Conservation (phyloP, 1,140 invertebrate species). For the Grapholita molesta region DNA sequence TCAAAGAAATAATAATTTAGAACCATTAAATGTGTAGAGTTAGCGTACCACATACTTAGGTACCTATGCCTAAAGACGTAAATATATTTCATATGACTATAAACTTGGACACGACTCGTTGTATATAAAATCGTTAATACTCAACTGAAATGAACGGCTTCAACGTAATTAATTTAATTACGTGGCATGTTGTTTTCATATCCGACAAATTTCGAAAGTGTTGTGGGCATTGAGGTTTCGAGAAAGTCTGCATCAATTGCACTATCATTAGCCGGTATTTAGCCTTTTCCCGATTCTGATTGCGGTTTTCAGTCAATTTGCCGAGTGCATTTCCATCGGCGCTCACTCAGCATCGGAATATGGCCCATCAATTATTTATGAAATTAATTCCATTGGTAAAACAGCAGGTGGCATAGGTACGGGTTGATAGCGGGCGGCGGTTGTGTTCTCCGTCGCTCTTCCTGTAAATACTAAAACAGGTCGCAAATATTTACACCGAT, state of each 20-base stretch:
- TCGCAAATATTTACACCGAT: background rate
- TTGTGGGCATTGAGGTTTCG: conserved; percentile 4
- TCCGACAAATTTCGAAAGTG: conserved; percentile 14
- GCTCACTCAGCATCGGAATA: conserved; percentile 61
- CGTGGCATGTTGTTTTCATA: background rate
- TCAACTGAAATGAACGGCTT: background rate
- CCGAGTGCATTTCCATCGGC: conserved; percentile 70
- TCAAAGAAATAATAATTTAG: too few relatives aligned
- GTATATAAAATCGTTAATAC: background rate
- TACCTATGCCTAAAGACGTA: background rate
- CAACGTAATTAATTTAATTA: conserved; percentile 9
- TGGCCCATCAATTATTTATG: conserved; percentile 74
- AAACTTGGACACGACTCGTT: background rate
- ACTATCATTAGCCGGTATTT: conserved; percentile 74
- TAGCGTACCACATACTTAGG: too few relatives aligned
- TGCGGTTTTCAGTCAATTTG: conserved; percentile 75
- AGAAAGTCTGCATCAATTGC: conserved; percentile 44
- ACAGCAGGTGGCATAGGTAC: conserved; percentile 44
- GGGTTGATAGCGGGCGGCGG: background rate
- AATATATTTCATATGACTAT: background rate
- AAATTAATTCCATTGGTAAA: conserved; percentile 70
- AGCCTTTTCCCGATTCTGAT: conserved; percentile 56
- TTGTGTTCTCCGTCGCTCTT: background rate
- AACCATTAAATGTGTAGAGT: too few relatives aligned
- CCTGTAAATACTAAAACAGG: background rate